phyloP scores from a whole-genome alignment of 1,140 invertebrate genomes.

The Lineus longissimus region DNA sequence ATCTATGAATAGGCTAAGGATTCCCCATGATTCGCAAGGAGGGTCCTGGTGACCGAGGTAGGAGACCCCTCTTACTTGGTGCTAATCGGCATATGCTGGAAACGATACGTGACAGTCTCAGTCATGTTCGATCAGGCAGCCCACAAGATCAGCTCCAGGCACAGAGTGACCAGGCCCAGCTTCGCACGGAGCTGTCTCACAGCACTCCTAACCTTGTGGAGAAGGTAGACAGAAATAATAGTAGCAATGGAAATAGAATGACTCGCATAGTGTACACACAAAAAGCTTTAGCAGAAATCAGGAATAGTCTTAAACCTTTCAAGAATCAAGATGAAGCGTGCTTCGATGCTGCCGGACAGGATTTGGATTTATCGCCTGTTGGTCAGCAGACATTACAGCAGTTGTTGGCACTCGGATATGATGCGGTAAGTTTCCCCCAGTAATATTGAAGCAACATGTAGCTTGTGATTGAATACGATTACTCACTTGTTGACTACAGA shows the following conservation, averaged over 20 bases:
- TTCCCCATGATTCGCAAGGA: slow-evolving; percentile 29
- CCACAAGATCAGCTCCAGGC: neutral
- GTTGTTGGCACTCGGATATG: slow-evolving; percentile 34
- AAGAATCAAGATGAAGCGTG: slow-evolving; percentile 64
- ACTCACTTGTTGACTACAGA: neutral
- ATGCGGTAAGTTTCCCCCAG: slow-evolving; percentile 36
- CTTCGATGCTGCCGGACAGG: slow-evolving; percentile 65
- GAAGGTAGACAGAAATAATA: slow-evolving; percentile 21
- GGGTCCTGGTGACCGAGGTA: slow-evolving; percentile 25
- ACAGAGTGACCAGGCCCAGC: slow-evolving; percentile 16
- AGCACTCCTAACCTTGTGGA: slow-evolving; percentile 33
- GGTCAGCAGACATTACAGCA: slow-evolving; percentile 31
- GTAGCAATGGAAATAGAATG: slow-evolving; percentile 20
- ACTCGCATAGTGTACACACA: slow-evolving; percentile 65
- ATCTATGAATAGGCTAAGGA: too few species aligned
- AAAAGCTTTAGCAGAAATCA: slow-evolving; percentile 81
- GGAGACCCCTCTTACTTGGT: slow-evolving; percentile 38
- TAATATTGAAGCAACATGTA: too few species aligned
- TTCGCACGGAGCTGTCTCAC: slow-evolving; percentile 27
- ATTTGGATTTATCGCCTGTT: slow-evolving; percentile 45
- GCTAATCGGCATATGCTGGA: slow-evolving; percentile 47
- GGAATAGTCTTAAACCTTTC: slow-evolving; percentile 78
- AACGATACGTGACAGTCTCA: slow-evolving; percentile 44
- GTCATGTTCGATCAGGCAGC: slow-evolving; percentile 27
- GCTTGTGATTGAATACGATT: neutral